A percentile compares a stretch with the other conserved stretches of the same genome.
Evolutionary conservation across 2,797 vertebrate genomes (phyloP).

Genomic region (Cirrhinus mrigala): DNA sequence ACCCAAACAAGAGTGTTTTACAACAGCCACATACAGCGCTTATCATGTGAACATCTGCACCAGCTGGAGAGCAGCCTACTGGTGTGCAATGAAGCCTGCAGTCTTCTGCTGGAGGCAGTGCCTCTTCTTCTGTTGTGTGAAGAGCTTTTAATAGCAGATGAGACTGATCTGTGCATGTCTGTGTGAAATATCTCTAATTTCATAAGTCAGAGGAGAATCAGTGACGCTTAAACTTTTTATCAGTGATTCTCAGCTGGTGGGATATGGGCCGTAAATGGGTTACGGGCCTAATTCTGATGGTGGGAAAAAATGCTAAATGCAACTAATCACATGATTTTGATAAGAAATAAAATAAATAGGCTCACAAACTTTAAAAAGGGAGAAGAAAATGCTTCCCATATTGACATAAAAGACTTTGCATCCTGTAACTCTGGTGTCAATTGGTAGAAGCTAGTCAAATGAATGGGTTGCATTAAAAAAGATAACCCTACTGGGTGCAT

Average conservation of each 20-base stretch:
- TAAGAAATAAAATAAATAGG: not conserved
- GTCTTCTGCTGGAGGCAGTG: conserved; percentile 11
- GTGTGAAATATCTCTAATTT: not conserved
- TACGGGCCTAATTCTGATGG: not conserved
- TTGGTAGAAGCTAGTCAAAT: not conserved
- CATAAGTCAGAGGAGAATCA: not conserved
- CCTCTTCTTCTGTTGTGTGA: conserved; percentile 9
- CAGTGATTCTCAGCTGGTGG: not conserved
- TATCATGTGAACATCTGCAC: conserved; percentile 12
- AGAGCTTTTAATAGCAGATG: not conserved
- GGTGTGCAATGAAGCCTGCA: conserved; percentile 14
- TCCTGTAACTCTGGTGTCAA: not conserved
- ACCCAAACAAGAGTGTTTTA: not conserved
- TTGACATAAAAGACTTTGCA: not conserved
- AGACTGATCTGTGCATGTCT: not conserved
- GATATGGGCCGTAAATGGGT: not conserved
- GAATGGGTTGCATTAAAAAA: not conserved
- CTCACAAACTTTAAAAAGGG: not conserved
- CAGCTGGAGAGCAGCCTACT: not conserved
- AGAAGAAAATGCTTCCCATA: not conserved
- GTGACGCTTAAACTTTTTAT: not conserved
- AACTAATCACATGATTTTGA: not conserved
- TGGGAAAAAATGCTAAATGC: not conserved
- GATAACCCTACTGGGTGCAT: not conserved
- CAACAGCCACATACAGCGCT: not conserved